Evolutionary conservation across 2,888 invertebrate genomes (phyloP).

Genomic region (Rhamnusium bicolor): DNA sequence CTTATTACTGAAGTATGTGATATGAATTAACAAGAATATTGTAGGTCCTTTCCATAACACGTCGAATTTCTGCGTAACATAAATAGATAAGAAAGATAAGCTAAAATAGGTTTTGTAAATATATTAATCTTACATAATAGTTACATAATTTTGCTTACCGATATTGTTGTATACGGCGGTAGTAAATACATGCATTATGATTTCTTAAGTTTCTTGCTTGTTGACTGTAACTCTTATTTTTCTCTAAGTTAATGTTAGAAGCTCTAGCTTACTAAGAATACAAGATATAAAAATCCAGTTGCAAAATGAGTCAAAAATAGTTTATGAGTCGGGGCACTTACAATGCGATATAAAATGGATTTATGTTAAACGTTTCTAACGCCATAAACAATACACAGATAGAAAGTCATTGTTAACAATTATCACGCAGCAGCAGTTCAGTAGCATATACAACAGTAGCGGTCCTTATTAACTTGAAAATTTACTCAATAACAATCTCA

Average conservation of each 20-base stretch:
- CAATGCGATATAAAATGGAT: constrained; percentile 29
- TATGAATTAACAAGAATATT: too few relatives aligned
- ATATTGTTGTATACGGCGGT: background rate
- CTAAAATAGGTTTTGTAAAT: background rate
- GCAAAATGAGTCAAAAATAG: constrained; percentile 20
- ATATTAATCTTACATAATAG: background rate
- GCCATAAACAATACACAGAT: constrained; percentile 45
- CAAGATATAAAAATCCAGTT: constrained; percentile 7
- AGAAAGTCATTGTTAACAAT: constrained; percentile 49
- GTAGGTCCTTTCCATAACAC: background rate
- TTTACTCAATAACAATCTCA: constrained; percentile 14
- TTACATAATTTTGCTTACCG: background rate
- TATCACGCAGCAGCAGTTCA: constrained; percentile 41
- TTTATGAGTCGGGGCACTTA: constrained; percentile 18
- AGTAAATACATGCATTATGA: background rate
- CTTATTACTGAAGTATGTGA: too few relatives aligned
- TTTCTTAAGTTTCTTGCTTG: too few relatives aligned
- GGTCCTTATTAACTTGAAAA: constrained; percentile 19
- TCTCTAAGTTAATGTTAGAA: background rate
- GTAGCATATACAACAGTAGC: constrained; percentile 39
- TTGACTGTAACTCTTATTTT: background rate
- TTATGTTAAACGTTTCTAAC: constrained; percentile 35
- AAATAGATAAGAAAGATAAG: background rate
- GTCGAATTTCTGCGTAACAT: background rate
- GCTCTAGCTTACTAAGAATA: background rate